Conservation (phyloP, 2,888 invertebrate genomes). For the Drosophila niveifrons region DNA sequence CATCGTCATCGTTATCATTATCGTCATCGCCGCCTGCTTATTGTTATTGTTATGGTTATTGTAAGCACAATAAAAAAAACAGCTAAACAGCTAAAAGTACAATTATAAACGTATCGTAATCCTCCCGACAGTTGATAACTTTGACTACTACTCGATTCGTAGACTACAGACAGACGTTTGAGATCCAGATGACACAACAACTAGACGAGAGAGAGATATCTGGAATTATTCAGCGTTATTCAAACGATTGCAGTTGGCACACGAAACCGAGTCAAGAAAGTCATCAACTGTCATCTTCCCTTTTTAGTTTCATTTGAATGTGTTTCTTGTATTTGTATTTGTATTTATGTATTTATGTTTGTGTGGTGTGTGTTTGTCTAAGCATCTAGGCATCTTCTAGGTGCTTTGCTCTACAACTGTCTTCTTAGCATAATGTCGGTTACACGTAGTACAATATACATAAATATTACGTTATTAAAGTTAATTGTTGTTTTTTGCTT, state of each 20-base stretch:
- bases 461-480: constrained; percentile 9
- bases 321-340: not conserved
- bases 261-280: not conserved
- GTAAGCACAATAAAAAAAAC: constrained; percentile 69
- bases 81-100: constrained; percentile 58
- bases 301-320: not conserved
- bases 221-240: not conserved
- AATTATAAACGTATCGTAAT: constrained; percentile 40
- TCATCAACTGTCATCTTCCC: not conserved
- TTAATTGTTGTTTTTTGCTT: constrained; percentile 17
- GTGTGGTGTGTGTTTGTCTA: constrained; percentile 1
- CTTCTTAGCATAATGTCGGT: constrained; percentile 2
- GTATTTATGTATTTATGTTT: not conserved
- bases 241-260: not conserved
- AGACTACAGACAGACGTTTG: not conserved
- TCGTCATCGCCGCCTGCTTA: not conserved
- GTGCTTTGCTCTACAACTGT: constrained; percentile 17
- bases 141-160: no score
- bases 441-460: constrained; percentile 12
- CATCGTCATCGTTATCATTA: not conserved
- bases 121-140: constrained; percentile 2
- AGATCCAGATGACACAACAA: not conserved
- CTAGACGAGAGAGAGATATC: not conserved
- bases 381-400: constrained; percentile 8
- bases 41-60: constrained; percentile 34